Evolutionary conservation across 2,797 vertebrate species (phyloP).

Genomic region (Acestrorhynchus altus): DNA sequence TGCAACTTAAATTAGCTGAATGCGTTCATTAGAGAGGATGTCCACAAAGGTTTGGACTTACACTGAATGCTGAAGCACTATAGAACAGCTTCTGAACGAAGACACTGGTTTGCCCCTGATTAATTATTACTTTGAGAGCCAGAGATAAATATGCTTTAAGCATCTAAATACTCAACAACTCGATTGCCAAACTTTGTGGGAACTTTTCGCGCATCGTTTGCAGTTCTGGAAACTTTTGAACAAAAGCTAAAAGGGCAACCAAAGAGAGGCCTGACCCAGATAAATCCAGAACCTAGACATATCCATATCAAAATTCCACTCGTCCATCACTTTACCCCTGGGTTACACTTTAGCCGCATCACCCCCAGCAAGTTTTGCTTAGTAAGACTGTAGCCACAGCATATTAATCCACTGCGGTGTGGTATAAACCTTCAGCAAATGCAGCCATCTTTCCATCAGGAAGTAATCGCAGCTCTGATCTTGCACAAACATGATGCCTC

Average conservation of each 20-base stretch:
- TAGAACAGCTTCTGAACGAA: constrained; percentile 3
- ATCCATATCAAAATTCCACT: constrained; percentile 8
- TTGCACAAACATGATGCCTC: constrained; percentile 55
- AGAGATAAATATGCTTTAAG: constrained; percentile 12
- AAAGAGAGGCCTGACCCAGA: neutral
- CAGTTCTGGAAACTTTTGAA: neutral
- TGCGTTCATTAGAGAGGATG: no score
- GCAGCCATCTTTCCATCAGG: constrained; percentile 43
- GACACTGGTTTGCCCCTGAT: neutral
- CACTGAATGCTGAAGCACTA: no score
- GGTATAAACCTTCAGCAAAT: constrained; percentile 27
- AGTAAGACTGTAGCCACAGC: constrained; percentile 36
- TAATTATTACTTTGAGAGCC: constrained; percentile 13
- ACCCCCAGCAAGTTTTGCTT: constrained; percentile 35
- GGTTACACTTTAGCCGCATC: constrained; percentile 31
- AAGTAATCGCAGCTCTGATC: constrained; percentile 53
- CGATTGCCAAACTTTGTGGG: neutral
- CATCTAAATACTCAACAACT: constrained; percentile 6
- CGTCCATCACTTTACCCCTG: constrained; percentile 14
- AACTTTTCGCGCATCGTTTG: no score
- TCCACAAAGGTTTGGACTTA: no score
- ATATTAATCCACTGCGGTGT: constrained; percentile 34
- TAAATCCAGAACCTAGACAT: neutral
- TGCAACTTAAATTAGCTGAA: no score
- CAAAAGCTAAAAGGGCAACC: neutral